Conservation (phyloP, 2,797 vertebrate species). For the Vireo griseus region DNA sequence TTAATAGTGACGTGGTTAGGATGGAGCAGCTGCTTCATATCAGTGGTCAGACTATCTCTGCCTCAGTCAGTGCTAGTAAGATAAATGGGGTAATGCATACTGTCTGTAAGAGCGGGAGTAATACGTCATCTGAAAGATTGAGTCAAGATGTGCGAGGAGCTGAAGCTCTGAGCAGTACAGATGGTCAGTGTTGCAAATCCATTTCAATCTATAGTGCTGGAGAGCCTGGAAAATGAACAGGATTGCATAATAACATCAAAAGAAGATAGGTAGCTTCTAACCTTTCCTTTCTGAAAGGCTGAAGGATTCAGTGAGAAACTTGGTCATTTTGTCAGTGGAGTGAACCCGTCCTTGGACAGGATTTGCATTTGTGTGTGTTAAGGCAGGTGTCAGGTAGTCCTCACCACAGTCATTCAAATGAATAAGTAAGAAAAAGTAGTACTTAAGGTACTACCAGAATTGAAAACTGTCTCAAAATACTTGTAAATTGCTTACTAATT, state of each 20-base stretch:
- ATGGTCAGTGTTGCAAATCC: background rate
- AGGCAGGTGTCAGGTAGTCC: background rate
- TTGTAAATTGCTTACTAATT: background rate
- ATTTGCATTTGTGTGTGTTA: background rate
- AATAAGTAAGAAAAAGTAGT: background rate
- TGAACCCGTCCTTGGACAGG: background rate
- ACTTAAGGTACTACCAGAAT: background rate
- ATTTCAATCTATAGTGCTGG: background rate
- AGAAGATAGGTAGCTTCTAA: background rate
- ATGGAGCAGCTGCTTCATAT: background rate
- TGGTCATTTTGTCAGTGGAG: background rate
- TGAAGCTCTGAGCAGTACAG: background rate
- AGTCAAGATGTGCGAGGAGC: background rate
- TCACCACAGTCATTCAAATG: background rate
- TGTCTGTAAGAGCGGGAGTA: background rate
- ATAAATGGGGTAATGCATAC: background rate
- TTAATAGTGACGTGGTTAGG: background rate
- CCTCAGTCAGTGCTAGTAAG: background rate
- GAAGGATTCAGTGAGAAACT: background rate
- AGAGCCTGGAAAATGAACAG: background rate
- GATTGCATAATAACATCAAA: background rate
- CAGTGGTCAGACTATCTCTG: background rate
- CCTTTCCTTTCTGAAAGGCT: background rate
- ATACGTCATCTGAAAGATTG: background rate
- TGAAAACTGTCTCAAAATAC: background rate